Evolutionary conservation across 2,888 invertebrate species (phyloP), one percentile per base, ranked within the genome.

Genomic region (Fragum sueziense): DNA sequence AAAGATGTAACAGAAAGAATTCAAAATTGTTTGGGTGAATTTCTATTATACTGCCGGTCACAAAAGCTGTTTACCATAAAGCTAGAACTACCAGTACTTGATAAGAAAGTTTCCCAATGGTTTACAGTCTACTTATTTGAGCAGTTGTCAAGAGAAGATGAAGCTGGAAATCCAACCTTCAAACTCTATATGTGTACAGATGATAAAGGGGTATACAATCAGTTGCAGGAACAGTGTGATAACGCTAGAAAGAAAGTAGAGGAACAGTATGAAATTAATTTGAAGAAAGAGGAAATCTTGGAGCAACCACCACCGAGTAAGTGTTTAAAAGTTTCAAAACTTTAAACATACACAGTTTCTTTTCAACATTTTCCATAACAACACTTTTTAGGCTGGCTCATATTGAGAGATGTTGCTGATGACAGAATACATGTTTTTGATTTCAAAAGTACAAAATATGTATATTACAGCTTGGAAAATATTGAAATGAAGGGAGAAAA

Each of bases 1-100:
- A 59, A 59, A 31, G 54, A 54, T n/a, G n/a, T n/a, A 54, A 54
- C 20, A 54, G 59, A 59, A 59, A 59, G 29, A 31, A 59, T 27
- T 7, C 14, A 59, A 29, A 59, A 7, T 17, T 59, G 59, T 9
- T 29, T 59, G 2, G 27, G 29, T 14, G 29, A 59, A 17, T 31
- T 59, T 29, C 29, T 59, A 1, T 0, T 31, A 2, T 29, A 25
- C 27, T 29, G 59, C 31, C 29, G 22, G 31, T 1, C 7, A 1
- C 2, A 59, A 59, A 59, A 4, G 17, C 27, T 29, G 17, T 59
- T 29, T 11, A 27, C 27, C 9, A 27, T 59, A 14, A 25, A 59
- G 31, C 22, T 59, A 2, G 59, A 6, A 25, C 2, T 59, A 29
- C 59, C 59, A 7, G 9, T 29, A 27, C 29, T 59, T 1, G 1